Percentiles rank a stretch among this genome's conserved stretches.
Conservation (phyloP, 1,140 invertebrate genomes). For the Arion vulgaris region DNA sequence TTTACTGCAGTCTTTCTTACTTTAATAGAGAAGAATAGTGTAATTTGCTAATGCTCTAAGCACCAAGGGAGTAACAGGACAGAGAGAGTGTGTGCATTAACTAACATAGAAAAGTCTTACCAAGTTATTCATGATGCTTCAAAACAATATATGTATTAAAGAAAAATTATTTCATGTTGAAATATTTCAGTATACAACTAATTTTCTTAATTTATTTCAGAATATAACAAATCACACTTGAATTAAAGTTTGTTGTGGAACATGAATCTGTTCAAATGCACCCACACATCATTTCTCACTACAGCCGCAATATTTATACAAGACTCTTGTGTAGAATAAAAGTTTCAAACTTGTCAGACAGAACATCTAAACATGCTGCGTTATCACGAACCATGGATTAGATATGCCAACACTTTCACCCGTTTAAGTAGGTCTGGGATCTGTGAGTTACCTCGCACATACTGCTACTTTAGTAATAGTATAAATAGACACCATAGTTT, state of each 20-base stretch:
- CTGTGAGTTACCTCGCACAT: not conserved
- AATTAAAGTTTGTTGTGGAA: not conserved
- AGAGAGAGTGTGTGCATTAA: no score
- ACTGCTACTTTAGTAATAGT: not conserved
- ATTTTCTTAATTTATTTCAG: not conserved
- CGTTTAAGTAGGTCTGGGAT: not conserved
- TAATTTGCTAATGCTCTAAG: no score
- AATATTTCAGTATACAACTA: no score
- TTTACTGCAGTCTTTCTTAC: no score
- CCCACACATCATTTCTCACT: not conserved
- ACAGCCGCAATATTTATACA: not conserved
- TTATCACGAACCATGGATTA: not conserved
- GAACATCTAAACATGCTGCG: not conserved
- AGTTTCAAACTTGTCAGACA: not conserved
- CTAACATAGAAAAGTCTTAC: no score
- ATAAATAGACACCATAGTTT: no score
- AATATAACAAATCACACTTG: not conserved
- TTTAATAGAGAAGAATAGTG: no score
- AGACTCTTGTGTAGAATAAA: not conserved
- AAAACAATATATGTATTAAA: no score
- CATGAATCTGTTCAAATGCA: not conserved
- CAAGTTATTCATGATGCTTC: no score
- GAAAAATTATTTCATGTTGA: no score
- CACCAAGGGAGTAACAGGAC: no score
- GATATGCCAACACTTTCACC: not conserved